Conservation (phyloP, 2,888 invertebrate species). For the Escarpia spicata region DNA sequence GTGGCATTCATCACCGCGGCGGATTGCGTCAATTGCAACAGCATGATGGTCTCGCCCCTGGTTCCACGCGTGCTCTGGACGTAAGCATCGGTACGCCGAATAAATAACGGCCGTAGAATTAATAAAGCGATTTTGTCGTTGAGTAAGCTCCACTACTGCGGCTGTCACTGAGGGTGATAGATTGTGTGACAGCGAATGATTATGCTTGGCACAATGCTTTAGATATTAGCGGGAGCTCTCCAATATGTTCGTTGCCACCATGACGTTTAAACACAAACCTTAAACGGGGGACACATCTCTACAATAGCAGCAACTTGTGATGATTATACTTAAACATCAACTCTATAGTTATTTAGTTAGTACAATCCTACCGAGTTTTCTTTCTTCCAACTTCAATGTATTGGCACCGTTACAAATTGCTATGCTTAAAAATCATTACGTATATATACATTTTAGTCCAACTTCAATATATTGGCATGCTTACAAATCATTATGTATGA, state of each 20-base stretch:
- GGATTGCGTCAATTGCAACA: background rate
- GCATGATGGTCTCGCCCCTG: background rate
- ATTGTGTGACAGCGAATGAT: background rate
- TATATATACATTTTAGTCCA: too few relatives aligned
- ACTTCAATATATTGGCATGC: too few relatives aligned
- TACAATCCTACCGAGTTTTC: background rate
- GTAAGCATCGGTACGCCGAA: background rate
- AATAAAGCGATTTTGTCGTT: conserved; percentile 9
- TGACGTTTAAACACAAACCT: background rate
- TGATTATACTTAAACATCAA: background rate
- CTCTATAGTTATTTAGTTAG: background rate
- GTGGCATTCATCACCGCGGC: background rate
- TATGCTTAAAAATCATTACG: background rate
- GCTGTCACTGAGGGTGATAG: background rate
- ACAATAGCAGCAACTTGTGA: background rate
- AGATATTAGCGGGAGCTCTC: background rate
- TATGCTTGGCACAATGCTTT: background rate
- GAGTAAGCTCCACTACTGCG: background rate
- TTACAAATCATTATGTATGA: background rate
- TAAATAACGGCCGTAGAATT: background rate
- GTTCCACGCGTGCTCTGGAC: background rate
- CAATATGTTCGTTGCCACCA: background rate
- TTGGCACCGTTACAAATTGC: background rate
- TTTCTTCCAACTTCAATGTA: background rate
- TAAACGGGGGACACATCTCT: background rate